Base-by-base conservation (phyloP, 2,888 invertebrate species). In the Muscina levida region DNA sequence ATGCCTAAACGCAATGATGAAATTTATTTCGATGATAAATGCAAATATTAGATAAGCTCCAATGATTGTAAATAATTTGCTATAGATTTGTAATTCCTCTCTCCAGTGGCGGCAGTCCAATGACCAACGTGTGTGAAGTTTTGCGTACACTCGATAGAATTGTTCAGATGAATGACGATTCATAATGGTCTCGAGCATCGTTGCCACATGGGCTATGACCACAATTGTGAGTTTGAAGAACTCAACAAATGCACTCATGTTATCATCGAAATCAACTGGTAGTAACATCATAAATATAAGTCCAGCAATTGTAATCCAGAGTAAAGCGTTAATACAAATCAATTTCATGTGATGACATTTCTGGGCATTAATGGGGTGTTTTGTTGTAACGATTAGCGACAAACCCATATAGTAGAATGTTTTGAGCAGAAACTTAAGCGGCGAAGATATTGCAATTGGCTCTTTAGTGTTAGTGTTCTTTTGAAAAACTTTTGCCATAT, bases 161-260 rank as follows among this genome's bases (percentile, higher is more conserved):
- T 68, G 3, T 31, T 8, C 31, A 3, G 8, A 5, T 31, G 44
- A 22, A 8, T 74, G 31, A 8, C 77, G 74, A 1, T 57, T 44
- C 2, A 57, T 5, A n/a, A 81, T 15, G 6, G 77, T 77, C 73
- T 84, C 84, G 44, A 57, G 19, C 8, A 84, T 13, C 1, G 81
- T 77, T n/a, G 81, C 24, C 6, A 76, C 51, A 68, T 83, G 83
- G n/a, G 82, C 74, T 3, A 66, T 11, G 24, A 77, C 56, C 11
- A 77, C 39, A 13, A 51, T 46, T 13, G 24, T 6, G 3, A 1
- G 84, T 46, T 71, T 84, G 83, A 1, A 84, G 17, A 0, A 79
- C 48, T 84, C 82, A 70, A 77, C 79, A 56, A 84, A 83, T 62
- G 67, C 74, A 0, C 83, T 77, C 19, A 84, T 83, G 56, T 74